These are phyloP conservation scores for Muschampia plurimacula DNA, from an alignment of 2,888 invertebrate genomes.

Conservation along the genomic window DNA sequence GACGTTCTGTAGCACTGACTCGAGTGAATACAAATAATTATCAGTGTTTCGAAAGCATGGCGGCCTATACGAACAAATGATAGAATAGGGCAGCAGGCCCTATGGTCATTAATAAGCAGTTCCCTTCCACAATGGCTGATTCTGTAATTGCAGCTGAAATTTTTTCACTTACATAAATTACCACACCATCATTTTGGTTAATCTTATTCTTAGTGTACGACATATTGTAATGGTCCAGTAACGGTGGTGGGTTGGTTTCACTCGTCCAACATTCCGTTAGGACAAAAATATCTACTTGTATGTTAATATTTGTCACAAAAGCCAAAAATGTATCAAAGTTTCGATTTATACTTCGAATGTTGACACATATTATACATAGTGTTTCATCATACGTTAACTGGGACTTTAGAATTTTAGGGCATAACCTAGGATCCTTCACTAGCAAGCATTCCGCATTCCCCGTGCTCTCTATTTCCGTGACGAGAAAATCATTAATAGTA, in stretches of 20 bases:
- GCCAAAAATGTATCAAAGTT: neutral
- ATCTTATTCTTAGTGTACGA: neutral
- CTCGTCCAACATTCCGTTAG: neutral
- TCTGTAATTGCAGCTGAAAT: neutral
- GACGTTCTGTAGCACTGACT: neutral
- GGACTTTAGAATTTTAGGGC: neutral
- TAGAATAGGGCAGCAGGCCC: neutral
- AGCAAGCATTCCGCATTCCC: neutral
- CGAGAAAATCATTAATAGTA: neutral
- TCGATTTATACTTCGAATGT: neutral
- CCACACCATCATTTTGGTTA: neutral
- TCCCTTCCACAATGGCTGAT: neutral
- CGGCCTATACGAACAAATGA: slow-evolving; percentile 1
- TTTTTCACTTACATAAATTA: neutral
- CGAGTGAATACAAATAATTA: slow-evolving; percentile 1
- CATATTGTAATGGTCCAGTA: neutral
- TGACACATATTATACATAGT: neutral
- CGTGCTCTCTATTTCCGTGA: neutral
- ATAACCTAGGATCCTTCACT: neutral
- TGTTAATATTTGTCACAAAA: neutral
- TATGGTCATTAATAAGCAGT: neutral
- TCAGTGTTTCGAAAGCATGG: neutral
- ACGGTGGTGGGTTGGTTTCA: neutral
- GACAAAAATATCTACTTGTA: neutral
- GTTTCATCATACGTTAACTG: neutral